Evolutionary conservation across 2,888 invertebrate genomes (phyloP), one percentile per base, ranked within the genome.

Genomic region (Kuschelorhynchus macadamiae): DNA sequence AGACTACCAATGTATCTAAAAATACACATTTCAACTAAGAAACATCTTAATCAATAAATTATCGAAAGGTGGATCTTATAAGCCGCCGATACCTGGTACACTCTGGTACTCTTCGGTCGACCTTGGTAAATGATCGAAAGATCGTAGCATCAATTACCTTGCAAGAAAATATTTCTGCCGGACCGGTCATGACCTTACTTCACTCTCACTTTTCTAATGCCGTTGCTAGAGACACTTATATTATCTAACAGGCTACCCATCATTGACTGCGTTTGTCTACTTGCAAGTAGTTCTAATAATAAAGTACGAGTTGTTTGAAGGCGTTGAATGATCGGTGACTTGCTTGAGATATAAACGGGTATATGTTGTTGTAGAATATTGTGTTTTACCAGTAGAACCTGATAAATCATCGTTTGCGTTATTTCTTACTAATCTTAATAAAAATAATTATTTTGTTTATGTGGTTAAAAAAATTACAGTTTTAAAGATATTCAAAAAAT

Each of bases 121-220:
- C 60, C 60, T 61, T 52, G 60, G 42, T 50, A 42, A 30, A 50
- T 25, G 7, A 42, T 11, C 30, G n/a, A 33, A 16, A 16, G 42
- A 55, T 50, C 50, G 49, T 18, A 55, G 50, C 57, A 46, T 57
- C 47, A 44, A 20, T 46, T 36, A 36, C 47, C 57, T 57, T 47
- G 49, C 60, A 32, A 33, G 49, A 18, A 61, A 50, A 50, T 61
- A 49, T 49, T 61, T 32, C 60, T 50, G 17, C 60, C 52, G 60
- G 50, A 52, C 49, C 52, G 57, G 50, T 57, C 56, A 47, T 49
- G 56, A 57, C 56, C 64, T 65, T 65, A 50, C 44, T 41, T 39
- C 25, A 57, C 50, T 65, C 64, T 65, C 64, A 65, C 64, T 65
- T 65, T 65, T 42, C 32, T 41, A 64, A 49, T 49, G 36, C 64